Evolutionary conservation across 2,888 invertebrate species (phyloP), one percentile per base, ranked within the genome.

Genomic region (Cynaeus angustus): DNA sequence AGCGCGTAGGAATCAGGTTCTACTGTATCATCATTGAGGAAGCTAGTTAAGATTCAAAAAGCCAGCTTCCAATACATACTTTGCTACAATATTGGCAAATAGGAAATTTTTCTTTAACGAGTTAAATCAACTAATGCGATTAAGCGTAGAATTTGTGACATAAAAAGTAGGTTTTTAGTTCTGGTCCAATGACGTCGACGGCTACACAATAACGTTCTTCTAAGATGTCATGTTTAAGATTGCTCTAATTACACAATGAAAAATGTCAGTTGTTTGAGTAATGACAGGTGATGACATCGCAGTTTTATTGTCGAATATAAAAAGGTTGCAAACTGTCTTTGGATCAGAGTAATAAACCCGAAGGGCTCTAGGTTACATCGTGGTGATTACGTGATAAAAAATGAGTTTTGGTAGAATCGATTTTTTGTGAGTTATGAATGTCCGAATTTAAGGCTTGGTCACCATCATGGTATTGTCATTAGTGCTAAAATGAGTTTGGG

Each of bases 401-500:
- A 13, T 41, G 10, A 41, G 41, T 41, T n/a, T 43, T 14, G 10
- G 8, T 38, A 8, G 26, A 8, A 53, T 53, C 37, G 53, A 53
- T 53, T 50, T 50, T 50, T 50, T 37, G 26, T 28, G 56, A 9
- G 37, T 56, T 56, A 56, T 55, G 55, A 55, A 14, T 10, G 55
- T 55, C 52, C 12, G 53, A 12, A 37, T 53, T 53, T 53, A 53
- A 37, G 53, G 53, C 28, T 13, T 53, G 53, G 21, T 37, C 37
- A 13, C 10, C 37, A 46, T 12, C 14, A 45, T 46, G 37, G 38
- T 16, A 33, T 38, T 62, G 38, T 62, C 62, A 21, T 62, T 62
- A 50, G n/a, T 10, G 9, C 21, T 30, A 37, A 48, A 61, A 61
- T 61, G 16, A 50, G 21, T 53, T 64, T 43, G 64, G 62, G 50